Conservation (phyloP, 2,888 invertebrate genomes). For the Acleris holmiana region DNA sequence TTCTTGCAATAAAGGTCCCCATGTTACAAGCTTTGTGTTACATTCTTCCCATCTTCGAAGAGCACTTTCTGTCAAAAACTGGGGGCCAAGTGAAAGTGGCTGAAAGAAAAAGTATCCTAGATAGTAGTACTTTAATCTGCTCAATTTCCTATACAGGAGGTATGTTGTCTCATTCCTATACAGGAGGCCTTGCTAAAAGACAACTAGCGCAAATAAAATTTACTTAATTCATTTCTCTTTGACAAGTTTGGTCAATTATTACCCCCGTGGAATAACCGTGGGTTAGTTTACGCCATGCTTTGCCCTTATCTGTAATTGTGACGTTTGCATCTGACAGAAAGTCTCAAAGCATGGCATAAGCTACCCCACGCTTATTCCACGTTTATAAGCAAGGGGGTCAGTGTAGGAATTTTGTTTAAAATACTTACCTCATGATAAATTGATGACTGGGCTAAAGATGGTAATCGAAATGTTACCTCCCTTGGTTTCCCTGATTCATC, state of each 20-base stretch:
- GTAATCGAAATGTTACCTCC: conserved; percentile 93
- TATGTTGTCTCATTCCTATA: not conserved
- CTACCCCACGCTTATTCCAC: no score
- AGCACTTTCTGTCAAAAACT: conserved; percentile 93
- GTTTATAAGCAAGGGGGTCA: no score
- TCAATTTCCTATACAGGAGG: not conserved
- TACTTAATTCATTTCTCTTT: not conserved
- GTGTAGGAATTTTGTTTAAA: not conserved
- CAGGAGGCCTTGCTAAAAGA: not conserved
- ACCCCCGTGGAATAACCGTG: no score
- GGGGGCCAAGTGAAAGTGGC: conserved; percentile 90
- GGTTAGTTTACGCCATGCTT: no score
- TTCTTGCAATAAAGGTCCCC: conserved; percentile 96
- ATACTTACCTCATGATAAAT: conserved; percentile 93
- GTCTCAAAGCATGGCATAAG: no score
- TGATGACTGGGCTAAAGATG: conserved; percentile 94
- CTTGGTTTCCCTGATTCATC: conserved; percentile 93
- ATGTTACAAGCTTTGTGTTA: conserved; percentile 93
- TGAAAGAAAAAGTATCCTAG: conserved; percentile 58
- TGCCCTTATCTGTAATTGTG: no score
- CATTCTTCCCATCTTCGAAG: conserved; percentile 94
- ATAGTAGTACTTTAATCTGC: not conserved
- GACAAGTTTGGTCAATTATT: not conserved
- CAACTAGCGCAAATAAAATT: no score
- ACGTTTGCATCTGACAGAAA: no score